Conservation (phyloP, 2,797 vertebrate species). For the Chaetodon trifasciatus region DNA sequence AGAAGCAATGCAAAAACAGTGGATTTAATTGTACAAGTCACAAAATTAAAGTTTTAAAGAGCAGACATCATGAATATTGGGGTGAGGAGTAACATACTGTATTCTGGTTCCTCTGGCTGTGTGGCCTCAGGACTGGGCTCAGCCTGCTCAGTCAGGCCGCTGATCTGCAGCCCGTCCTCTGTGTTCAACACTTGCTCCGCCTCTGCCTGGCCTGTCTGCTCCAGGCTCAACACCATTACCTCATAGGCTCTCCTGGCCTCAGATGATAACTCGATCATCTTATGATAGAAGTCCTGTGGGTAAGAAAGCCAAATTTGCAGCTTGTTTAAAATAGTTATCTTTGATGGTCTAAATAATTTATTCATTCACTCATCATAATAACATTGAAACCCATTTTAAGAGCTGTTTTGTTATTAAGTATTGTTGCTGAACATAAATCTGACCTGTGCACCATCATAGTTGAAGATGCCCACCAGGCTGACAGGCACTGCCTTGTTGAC, state of each 20-base stretch:
- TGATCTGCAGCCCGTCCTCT: constrained; percentile 53
- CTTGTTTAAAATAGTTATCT: neutral
- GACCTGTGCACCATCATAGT: constrained; percentile 98
- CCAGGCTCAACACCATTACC: constrained; percentile 88
- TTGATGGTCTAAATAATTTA: neutral
- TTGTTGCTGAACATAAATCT: constrained; percentile 41
- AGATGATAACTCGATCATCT: constrained; percentile 94
- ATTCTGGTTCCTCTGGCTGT: constrained; percentile 87
- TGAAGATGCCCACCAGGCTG: constrained; percentile 97
- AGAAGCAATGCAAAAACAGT: constrained; percentile 9
- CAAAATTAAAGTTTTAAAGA: neutral
- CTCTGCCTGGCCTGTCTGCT: constrained; percentile 58
- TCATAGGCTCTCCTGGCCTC: constrained; percentile 93
- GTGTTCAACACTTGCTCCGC: constrained; percentile 32
- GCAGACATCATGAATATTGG: neutral
- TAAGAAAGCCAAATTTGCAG: neutral
- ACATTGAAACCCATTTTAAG: neutral
- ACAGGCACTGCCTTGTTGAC: constrained; percentile 97
- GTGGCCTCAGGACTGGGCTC: constrained; percentile 53
- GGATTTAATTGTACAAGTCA: neutral
- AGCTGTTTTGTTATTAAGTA: neutral
- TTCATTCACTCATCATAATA: neutral
- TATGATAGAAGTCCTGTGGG: constrained; percentile 93
- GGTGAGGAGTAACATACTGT: constrained; percentile 85
- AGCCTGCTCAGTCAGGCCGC: constrained; percentile 42